Evolutionary conservation across 2,888 invertebrate species (phyloP), one percentile per base, ranked within the genome.

Genomic region (Danaus chrysippus): DNA sequence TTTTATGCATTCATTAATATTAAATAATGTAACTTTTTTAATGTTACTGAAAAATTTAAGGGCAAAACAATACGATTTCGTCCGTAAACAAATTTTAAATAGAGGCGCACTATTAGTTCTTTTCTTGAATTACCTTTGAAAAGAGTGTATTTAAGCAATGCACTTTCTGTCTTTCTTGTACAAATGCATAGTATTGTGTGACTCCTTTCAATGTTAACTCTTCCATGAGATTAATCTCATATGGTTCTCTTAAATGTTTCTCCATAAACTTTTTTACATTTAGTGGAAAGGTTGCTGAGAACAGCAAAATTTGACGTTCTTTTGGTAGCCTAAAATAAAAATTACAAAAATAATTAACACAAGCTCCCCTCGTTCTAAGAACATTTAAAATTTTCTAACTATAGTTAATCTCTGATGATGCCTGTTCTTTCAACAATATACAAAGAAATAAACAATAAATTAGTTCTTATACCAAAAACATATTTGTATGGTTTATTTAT

Each of bases 151-250:
- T 99, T 87, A 99, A 93, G 92, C 99, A 99, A 91, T 99, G 99
- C 75, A 99, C 99, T 93, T 99, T 99, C 91, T 99, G 99, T 83
- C 98, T 95, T 92, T 99, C 99, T 92, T 99, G 99, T 70, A 99
- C 99, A 93, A 99, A 99, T 79, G 99, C 99, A 91, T 99, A 99
- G 93, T 99, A 99, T 92, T 99, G 99, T 77, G 99, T 99, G 71
- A 99, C 99, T 85, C 99, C 99, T 87, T 99, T 99, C 70, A 99
- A 91, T 69, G 99, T 99, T 78, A 99, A 92, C 88, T 99, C 99
- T 83, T 99, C 99, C 99, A 99, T 99, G 81, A 99, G 93, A 91
- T 99, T 99, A 78, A 99, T 99, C 92, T 99, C 99, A 84, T 99
- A 99, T n/a, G 99, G 99, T 87, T 97, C 95, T 80, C 95, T 94